These are phyloP conservation scores for Pseudoips prasinana DNA, from an alignment of 2,888 invertebrate genomes.

Conservation along the genomic window DNA sequence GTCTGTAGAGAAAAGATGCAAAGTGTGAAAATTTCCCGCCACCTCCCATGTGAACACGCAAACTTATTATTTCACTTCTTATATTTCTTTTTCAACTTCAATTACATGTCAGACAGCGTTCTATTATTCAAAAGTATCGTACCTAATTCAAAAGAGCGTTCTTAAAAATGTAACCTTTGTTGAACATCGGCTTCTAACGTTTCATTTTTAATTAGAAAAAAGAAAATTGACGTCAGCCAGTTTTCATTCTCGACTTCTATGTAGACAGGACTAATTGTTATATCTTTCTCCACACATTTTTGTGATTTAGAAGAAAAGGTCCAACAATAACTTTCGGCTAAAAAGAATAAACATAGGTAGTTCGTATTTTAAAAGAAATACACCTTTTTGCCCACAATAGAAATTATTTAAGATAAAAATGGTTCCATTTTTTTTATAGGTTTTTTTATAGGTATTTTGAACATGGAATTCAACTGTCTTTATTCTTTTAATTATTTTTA, in stretches of 20 bases:
- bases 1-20: constrained; percentile 5
- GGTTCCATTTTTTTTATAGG: too few relatives aligned
- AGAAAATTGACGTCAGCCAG: constrained; percentile 1
- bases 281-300: too few relatives aligned
- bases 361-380: too few relatives aligned
- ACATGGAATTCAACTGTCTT: too few relatives aligned
- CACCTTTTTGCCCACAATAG: too few relatives aligned
- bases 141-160: neutral
- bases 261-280: too few relatives aligned
- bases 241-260: constrained; percentile 1
- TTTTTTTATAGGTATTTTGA: too few relatives aligned
- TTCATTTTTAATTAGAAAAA: constrained; percentile 25
- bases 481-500: too few relatives aligned
- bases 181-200: constrained; percentile 16
- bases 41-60: constrained; percentile 8
- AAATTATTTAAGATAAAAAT: too few relatives aligned
- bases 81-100: constrained; percentile 9
- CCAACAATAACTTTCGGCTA: too few relatives aligned
- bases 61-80: constrained; percentile 15
- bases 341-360: too few relatives aligned
- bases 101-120: constrained; percentile 15
- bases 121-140: constrained; percentile 21
- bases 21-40: constrained; percentile 37
- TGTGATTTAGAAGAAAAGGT: too few relatives aligned
- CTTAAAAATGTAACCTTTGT: constrained; percentile 10